These are phyloP conservation scores for Cryptocephalus primarius DNA, from an alignment of 2,888 invertebrate species.

Conservation along the genomic window DNA sequence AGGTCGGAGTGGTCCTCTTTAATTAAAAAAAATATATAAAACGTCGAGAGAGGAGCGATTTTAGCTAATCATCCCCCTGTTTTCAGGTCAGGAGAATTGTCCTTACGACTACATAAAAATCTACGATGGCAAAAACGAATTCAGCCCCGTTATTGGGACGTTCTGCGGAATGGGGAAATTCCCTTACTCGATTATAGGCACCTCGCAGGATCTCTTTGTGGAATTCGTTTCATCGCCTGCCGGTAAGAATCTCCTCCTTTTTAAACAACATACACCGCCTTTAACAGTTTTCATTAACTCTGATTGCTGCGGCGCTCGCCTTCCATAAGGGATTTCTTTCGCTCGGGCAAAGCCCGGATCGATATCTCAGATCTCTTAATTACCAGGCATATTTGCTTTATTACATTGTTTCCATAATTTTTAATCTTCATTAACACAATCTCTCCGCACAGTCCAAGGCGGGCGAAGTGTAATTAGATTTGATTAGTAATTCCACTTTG, in stretches of 20 bases:
- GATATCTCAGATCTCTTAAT: no score
- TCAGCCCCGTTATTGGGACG: conserved; percentile 77
- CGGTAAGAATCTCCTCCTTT: conserved; percentile 36
- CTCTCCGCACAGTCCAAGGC: no score
- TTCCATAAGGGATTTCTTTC: conserved; percentile 1
- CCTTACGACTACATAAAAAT: conserved; percentile 84
- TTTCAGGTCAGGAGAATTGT: conserved; percentile 67
- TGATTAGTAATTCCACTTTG: no score
- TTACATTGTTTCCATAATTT: no score
- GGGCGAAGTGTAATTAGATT: no score
- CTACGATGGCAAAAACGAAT: conserved; percentile 83
- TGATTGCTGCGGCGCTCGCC: no score
- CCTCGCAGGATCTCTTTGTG: conserved; percentile 78
- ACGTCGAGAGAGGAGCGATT: no score
- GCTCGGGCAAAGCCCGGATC: neutral
- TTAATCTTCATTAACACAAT: no score
- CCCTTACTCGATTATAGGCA: conserved; percentile 87
- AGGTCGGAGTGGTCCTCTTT: no score
- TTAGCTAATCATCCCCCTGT: neutral
- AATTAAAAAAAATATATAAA: no score
- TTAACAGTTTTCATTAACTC: neutral
- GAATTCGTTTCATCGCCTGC: conserved; percentile 84
- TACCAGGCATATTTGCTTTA: no score
- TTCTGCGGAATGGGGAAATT: conserved; percentile 91
- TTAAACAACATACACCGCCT: no score